Conservation (phyloP, 2,888 invertebrate genomes). For the Epiblema foenella region DNA sequence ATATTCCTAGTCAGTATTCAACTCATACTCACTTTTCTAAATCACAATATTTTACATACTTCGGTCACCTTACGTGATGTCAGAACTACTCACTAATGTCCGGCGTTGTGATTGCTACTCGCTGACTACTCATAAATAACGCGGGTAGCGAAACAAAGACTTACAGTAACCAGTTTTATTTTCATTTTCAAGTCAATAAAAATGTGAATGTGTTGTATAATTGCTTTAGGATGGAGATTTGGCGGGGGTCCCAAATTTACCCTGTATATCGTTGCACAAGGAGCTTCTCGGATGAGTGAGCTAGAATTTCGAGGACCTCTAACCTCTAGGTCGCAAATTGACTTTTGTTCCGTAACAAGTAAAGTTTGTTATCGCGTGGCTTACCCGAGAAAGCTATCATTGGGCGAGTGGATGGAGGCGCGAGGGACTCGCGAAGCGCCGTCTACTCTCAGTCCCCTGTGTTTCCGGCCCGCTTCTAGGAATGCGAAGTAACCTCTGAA, state of each 20-base stretch:
- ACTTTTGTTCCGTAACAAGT: background rate
- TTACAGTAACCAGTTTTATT: background rate
- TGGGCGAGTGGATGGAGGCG: slow-evolving; percentile 87
- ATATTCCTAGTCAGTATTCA: too few species aligned
- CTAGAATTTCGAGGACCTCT: background rate
- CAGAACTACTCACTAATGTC: background rate
- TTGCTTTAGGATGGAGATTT: background rate
- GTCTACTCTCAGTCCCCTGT: slow-evolving; percentile 86
- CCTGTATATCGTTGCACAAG: background rate
- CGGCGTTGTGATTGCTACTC: background rate
- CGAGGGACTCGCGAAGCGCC: slow-evolving; percentile 82
- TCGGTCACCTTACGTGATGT: background rate
- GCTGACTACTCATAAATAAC: background rate
- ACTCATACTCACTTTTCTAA: too few species aligned
- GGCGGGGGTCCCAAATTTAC: background rate
- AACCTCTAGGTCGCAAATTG: background rate
- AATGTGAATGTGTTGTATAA: background rate
- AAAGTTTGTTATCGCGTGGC: slow-evolving; percentile 27
- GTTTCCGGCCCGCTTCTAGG: slow-evolving; percentile 91
- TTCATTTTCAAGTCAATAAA: background rate
- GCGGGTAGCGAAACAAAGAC: background rate
- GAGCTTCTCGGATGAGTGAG: slow-evolving; percentile 10
- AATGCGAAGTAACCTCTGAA: slow-evolving; percentile 94
- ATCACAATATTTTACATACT: too few species aligned
- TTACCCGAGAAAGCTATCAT: slow-evolving; percentile 89